Conservation (phyloP, 1,140 invertebrate genomes). For the Zelostemma sp. region DNA sequence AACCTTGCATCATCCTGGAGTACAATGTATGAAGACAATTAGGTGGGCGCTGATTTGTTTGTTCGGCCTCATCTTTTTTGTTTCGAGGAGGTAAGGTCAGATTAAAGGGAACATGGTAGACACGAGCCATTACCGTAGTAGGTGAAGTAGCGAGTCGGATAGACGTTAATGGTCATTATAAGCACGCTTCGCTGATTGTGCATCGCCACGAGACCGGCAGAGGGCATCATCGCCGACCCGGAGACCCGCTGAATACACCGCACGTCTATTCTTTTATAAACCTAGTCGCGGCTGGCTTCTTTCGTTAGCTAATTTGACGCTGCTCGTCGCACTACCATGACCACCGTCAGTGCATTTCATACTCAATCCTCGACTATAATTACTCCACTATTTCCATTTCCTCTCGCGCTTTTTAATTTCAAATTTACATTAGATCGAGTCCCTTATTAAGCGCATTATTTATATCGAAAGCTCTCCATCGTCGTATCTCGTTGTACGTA, state of each 20-base stretch:
- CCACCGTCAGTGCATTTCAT: conserved; percentile 40
- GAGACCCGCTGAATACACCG: conserved; percentile 58
- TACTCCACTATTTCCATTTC: not conserved
- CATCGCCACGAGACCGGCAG: conserved; percentile 61
- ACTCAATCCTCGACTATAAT: conserved; percentile 6
- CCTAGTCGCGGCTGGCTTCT: conserved; percentile 57
- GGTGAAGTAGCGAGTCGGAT: conserved; percentile 62
- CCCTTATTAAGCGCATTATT: not conserved
- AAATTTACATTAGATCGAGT: not conserved
- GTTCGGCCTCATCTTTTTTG: not conserved
- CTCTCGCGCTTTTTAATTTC: conserved; percentile 3
- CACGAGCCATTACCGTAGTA: conserved; percentile 65
- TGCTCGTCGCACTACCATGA: conserved; percentile 46
- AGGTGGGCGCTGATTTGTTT: not conserved
- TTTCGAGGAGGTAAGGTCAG: not conserved
- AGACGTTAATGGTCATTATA: conserved; percentile 70
- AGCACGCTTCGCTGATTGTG: conserved; percentile 68
- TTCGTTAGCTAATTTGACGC: conserved; percentile 66
- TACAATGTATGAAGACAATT: too few relatives aligned
- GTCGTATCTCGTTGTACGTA: too few relatives aligned
- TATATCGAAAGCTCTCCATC: too few relatives aligned
- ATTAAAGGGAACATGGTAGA: conserved; percentile 33
- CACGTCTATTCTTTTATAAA: conserved; percentile 63
- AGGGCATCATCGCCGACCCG: conserved; percentile 69
- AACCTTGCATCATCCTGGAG: too few relatives aligned